These are phyloP conservation scores for Corythaeola cristata DNA, from an alignment of 2,113 vertebrate species.

Conservation along the genomic window DNA sequence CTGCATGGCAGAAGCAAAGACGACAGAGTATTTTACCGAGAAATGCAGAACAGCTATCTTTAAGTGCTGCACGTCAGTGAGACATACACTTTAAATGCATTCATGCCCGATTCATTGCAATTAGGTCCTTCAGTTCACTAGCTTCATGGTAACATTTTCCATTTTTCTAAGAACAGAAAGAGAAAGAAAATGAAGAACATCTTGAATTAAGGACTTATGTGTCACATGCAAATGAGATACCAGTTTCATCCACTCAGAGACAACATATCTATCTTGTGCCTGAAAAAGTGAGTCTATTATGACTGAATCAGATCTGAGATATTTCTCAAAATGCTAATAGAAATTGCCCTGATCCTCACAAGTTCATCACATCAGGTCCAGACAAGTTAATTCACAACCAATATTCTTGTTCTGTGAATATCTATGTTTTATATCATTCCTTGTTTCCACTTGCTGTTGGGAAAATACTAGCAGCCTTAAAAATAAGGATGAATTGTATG, in stretches of 20 bases:
- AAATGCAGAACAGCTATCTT: not conserved
- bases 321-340: not conserved
- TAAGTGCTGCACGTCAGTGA: not conserved
- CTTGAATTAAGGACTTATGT: not conserved
- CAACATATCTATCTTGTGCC: not conserved
- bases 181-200: not conserved
- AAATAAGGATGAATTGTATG: not conserved
- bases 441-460: not conserved
- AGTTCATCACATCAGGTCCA: not conserved
- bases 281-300: not conserved
- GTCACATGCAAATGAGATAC: not conserved
- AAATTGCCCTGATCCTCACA: not conserved
- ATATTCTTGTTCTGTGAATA: not conserved
- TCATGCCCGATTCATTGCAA: not conserved
- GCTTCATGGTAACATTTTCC: not conserved
- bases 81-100: not conserved
- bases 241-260: not conserved
- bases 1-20: not conserved
- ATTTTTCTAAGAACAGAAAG: not conserved
- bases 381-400: not conserved
- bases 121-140: not conserved
- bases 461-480: not conserved
- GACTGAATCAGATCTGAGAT: not conserved
- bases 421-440: not conserved
- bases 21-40: not conserved